A percentile compares a stretch with the other conserved stretches of the same genome.
These are phyloP conservation scores for Leptosomus discolor DNA, from an alignment of 2,113 vertebrate species.

Conservation along the genomic window DNA sequence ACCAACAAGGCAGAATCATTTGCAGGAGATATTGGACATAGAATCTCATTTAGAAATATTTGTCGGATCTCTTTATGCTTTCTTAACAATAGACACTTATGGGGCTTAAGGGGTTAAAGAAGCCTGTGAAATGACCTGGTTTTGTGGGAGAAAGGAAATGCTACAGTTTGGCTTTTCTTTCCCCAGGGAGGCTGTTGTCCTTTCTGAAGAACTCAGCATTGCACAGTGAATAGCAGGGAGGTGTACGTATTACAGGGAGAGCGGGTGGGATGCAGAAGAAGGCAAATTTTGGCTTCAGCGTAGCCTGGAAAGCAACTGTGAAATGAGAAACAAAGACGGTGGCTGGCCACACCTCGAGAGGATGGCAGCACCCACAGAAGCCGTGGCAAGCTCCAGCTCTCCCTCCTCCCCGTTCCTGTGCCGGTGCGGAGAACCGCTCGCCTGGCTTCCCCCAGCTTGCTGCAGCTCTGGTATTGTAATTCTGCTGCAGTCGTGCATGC, in stretches of 20 bases:
- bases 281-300: not conserved
- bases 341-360: not conserved
- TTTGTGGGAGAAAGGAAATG: not conserved
- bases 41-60: not conserved
- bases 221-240: not conserved
- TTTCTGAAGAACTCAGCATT: not conserved
- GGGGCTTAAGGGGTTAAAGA: not conserved
- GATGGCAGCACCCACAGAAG: not conserved
- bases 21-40: not conserved
- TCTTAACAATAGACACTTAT: accelerated
- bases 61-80: not conserved
- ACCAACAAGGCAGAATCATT: not conserved
- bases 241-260: not conserved
- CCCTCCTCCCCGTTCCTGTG: not conserved
- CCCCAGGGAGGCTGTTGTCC: not conserved
- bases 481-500: slow-evolving; percentile 28
- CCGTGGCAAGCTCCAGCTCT: not conserved
- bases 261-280: not conserved
- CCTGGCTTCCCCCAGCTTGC: not conserved
- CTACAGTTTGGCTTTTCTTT: not conserved
- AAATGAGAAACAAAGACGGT: not conserved
- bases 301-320: not conserved
- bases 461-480: slow-evolving; percentile 19
- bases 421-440: not conserved
- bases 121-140: not conserved